phyloP scores from a whole-genome alignment of 2,797 vertebrate genomes.

The Psittacula derbiana region DNA sequence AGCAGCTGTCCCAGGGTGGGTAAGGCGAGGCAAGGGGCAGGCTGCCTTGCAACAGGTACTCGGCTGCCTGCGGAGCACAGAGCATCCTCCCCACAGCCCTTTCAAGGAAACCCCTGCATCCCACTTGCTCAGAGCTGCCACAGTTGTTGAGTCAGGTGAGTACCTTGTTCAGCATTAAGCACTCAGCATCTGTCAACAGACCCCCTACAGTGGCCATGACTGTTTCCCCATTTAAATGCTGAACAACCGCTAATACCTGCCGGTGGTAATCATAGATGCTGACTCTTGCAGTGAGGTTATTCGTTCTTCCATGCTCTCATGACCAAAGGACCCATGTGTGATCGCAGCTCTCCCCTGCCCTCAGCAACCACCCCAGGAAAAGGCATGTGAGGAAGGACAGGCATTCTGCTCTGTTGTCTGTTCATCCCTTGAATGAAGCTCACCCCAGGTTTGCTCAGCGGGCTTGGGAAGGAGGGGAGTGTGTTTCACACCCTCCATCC shows the following conservation, averaged over 20 bases:
- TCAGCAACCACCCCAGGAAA: background rate
- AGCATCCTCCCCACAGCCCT: background rate
- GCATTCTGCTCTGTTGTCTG: background rate
- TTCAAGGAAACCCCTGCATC: background rate
- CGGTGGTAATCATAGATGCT: background rate
- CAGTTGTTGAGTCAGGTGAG: background rate
- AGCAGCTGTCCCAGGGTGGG: background rate
- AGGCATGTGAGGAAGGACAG: fast-evolving
- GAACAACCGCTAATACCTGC: background rate
- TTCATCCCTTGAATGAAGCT: background rate
- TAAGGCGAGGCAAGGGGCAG: background rate
- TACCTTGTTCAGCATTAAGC: slow-evolving; percentile 1
- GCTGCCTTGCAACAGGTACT: fast-evolving
- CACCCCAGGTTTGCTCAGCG: background rate
- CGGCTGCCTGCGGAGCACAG: background rate
- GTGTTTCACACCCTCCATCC: background rate
- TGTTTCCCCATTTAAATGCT: background rate
- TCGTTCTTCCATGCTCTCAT: fast-evolving
- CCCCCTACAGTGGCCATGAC: background rate
- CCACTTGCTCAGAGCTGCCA: background rate
- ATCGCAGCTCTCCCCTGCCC: background rate
- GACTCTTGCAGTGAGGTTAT: background rate
- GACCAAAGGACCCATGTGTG: fast-evolving
- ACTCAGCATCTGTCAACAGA: background rate
- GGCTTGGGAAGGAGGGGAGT: too few species aligned